Base-by-base conservation (phyloP, 2,113 vertebrate species). In the Tympanuchus pallidicinctus region DNA sequence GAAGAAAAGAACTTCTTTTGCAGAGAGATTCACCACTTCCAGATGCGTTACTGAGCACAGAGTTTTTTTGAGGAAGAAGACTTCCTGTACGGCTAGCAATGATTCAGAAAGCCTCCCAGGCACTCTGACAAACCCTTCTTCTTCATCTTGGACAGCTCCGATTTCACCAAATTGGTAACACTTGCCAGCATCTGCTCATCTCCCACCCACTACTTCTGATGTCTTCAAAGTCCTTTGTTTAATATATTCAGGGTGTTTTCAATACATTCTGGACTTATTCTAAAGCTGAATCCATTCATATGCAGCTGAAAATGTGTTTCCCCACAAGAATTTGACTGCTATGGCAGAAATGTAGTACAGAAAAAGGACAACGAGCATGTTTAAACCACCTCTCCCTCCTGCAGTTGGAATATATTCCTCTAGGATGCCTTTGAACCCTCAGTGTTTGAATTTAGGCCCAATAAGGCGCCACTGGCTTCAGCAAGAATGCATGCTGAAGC, bases 251-350 rank as follows among this genome's bases (percentile, higher is more conserved):
- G 69, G 52, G 87, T 91, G 96, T 91, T 93, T 75, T 88, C 91
- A 94, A 61, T 88, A 82, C 30, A 54, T 86, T 75, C 82, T 34
- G 79, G 24, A 61, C 91, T 94, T 91, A 88, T 94, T 82, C 94
- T 94, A 91, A 93, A 94, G 93, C 95, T 89, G 85, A 94, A 93
- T 74, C 76, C 76, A 86, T 75, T 94, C 88, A 90, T 48, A 83
- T 88, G 90, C 85, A 91, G 82, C 91, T 92, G 89, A 97, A 96
- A 95, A 90, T 61, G 85, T 60, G 73, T 32, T 92, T 94, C 43
- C 94, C 93, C 93, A 88, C 91, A 95, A 80, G 79, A 94, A 94
- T 95, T 67, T 94, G 91, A 88, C 86, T 83, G 85, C 88, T 95
- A 92, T 92, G 91, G 93, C 85, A 93, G 82, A 95, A 96, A 93